Evolutionary conservation across 2,888 invertebrate genomes (phyloP), one percentile per base, ranked within the genome.

Genomic region (Ennomos fuscantarius): DNA sequence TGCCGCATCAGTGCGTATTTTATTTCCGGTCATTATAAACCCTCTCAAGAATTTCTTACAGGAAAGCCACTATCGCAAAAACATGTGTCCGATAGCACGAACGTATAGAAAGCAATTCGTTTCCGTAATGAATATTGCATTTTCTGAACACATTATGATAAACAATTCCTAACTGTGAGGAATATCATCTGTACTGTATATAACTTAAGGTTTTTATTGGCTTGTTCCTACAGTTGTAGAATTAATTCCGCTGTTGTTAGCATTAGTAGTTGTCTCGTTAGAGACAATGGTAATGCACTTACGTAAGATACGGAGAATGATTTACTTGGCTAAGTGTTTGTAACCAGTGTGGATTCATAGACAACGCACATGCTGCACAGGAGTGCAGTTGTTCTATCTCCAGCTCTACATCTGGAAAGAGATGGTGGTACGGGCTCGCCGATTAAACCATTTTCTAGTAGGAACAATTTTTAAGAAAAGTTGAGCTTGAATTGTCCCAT

Each of bases 61-160:
- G 10, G 42, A 62, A 60, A 47, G 51, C 50, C 55, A 47, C 62
- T 32, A 67, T 62, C 61, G 55, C 63, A 74, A 76, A 75, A 80
- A 72, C 74, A 70, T 60, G 66, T 67, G 68, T 67, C 43, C 63
- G 62, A 60, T 67, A 67, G 63, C 68, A 63, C 55, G 70, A 75
- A 75, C 71, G 68, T 64, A 72, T 78, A 79, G 81, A 85, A 85
- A 85, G 81, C 73, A 61, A 68, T 70, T 68, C 70, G 60, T 82
- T 81, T 84, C 79, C 81, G 72, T 72, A 66, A 62, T 71, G 73
- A 70, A 73, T 73, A 73, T 74, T 76, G 76, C 71, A 62, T 73
- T 77, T 76, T 74, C 69, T 75, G 70, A 69, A 63, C 60, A 65
- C 55, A 62, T 64, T 65, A 58, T 64, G 61, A 62, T 66, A 64